Evolutionary conservation across 2,797 vertebrate species (phyloP).

Genomic region (Apodemus agrarius): DNA sequence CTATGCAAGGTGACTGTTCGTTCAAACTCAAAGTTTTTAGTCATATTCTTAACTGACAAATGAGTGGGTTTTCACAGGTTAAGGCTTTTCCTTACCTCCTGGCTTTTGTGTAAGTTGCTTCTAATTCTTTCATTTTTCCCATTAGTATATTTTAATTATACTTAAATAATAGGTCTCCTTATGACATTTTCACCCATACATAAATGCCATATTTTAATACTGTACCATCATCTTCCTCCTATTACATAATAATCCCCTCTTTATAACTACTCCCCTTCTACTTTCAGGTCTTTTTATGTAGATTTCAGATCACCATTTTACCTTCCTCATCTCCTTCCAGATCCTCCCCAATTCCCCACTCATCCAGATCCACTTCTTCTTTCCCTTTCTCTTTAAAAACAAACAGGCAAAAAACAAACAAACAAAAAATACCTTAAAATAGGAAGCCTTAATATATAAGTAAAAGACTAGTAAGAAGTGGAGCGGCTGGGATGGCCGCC

Average conservation of each 20-base stretch:
- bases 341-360: neutral
- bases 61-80: neutral
- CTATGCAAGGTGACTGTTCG: neutral
- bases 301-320: no score
- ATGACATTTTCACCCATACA: neutral
- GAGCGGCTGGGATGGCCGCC: no score
- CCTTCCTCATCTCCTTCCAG: neutral
- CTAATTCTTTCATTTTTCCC: neutral
- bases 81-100: neutral
- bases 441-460: neutral
- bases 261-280: neutral
- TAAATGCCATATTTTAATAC: neutral
- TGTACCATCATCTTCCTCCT: neutral
- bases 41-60: neutral
- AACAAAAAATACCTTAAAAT: neutral
- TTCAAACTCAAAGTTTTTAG: neutral
- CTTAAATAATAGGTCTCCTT: neutral
- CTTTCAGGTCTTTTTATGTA: neutral
- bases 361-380: neutral
- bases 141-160: neutral
- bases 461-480: no score
- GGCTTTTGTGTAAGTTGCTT: neutral
- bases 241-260: neutral
- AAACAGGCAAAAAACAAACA: neutral
- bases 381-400: neutral